Evolutionary conservation across 2,113 vertebrate genomes (phyloP).

Genomic region (Athene cunicularia): DNA sequence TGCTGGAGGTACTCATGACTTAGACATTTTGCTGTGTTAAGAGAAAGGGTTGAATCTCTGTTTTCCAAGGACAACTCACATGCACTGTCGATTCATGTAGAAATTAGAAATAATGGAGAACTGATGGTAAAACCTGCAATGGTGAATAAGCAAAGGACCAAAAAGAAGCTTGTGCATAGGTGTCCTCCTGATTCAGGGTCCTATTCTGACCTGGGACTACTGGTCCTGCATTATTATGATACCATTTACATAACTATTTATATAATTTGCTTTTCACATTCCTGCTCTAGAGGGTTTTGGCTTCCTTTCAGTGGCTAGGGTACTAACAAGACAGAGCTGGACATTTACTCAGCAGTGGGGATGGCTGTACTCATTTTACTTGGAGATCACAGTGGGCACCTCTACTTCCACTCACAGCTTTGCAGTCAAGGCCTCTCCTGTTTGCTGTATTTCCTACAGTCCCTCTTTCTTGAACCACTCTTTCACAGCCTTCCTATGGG

Average conservation of each 20-base stretch:
- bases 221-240: background rate
- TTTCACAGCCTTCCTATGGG: background rate
- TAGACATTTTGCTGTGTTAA: background rate
- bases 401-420: background rate
- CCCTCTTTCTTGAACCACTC: background rate
- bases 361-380: background rate
- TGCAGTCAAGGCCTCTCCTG: background rate
- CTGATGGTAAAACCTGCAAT: background rate
- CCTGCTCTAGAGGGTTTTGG: background rate
- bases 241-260: too few relatives aligned
- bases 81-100: background rate
- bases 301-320: background rate
- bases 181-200: background rate
- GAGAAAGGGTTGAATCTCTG: background rate
- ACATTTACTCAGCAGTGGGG: background rate
- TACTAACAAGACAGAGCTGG: background rate
- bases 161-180: background rate
- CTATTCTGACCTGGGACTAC: background rate
- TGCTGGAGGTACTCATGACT: background rate
- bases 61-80: background rate
- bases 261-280: background rate
- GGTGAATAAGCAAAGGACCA: background rate
- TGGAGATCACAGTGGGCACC: background rate
- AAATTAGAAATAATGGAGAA: background rate
- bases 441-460: background rate